Evolutionary conservation across 92 coral and sea anemone species (phyloP), one percentile per base, ranked within the genome.

Genomic region (Umimayanthus chanpuru): DNA sequence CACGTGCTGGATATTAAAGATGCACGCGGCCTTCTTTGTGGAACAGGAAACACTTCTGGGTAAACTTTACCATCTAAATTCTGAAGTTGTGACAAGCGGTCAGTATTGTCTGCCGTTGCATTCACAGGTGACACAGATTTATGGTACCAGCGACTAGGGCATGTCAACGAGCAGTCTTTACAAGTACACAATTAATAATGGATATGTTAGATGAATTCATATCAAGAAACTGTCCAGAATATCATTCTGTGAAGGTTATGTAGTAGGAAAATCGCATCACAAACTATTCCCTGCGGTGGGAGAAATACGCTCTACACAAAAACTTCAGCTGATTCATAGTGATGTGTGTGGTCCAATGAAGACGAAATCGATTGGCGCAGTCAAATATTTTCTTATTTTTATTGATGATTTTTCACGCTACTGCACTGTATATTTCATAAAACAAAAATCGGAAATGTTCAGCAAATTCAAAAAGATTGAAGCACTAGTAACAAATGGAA

Each of bases 51-150:
- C 90, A 87, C 85, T 89, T 32, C 88, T 80, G 85, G 94, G 86
- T 81, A 90, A 92, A 81, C 74, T 89, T 43, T 92, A 89, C 85
- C 92, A 81, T 73, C 88, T 92, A 77, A 89, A 86, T 71, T 92
- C 90, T 88, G 44, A 90, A 86, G 90, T 89, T 86, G 81, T 68
- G 28, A 12, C 91, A 82, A 70, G 81, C 53, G 89, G 70, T 73
- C 77, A 75, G 36, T 32, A 41, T 40, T 75, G n/a, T 39, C 79
- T 75, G 55, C 79, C 25, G 39, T 89, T 65, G 90, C 90, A 41
- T 86, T 80, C 49, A 40, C 50, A 74, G 74, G 28, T 47, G 64
- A 79, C 77, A 75, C 86, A 73, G 85, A 90, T 81, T 81, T 81
- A 53, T 90, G 90, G 90, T 90, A 86, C 82, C 92, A 80, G 83